Percentiles rank a stretch among this genome's conserved stretches.
Conservation (phyloP, 2,113 vertebrate genomes). For the Candoia aspera region DNA sequence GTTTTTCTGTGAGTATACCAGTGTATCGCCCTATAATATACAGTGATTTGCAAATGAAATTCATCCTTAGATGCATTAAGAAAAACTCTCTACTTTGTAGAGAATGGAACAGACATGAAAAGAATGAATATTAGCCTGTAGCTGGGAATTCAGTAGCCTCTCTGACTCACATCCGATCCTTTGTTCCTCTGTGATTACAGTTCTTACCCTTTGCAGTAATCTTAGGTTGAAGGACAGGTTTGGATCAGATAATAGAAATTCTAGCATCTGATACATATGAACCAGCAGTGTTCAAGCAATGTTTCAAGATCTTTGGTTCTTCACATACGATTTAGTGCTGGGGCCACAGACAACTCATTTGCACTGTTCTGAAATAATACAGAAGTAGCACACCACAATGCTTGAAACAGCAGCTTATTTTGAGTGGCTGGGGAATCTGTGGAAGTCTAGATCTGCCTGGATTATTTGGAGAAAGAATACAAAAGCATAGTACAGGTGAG, state of each 20-base stretch:
- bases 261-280: slow-evolving; percentile 34
- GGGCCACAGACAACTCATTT: neutral
- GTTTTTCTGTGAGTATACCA: neutral
- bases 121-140: slow-evolving; percentile 27
- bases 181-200: slow-evolving; percentile 24
- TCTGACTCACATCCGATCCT: slow-evolving; percentile 39
- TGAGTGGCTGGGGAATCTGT: neutral
- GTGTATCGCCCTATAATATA: slow-evolving; percentile 27
- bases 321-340: neutral
- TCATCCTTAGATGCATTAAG: slow-evolving; percentile 36
- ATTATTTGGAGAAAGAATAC: slow-evolving; percentile 36
- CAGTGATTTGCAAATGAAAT: slow-evolving; percentile 42
- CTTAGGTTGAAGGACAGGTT: slow-evolving; percentile 12
- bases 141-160: slow-evolving; percentile 19
- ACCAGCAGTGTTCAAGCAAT: slow-evolving; percentile 44
- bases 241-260: slow-evolving; percentile 26
- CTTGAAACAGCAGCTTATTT: slow-evolving; percentile 28
- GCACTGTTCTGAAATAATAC: slow-evolving; percentile 31
- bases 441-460: slow-evolving; percentile 22
- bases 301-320: slow-evolving; percentile 34
- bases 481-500: slow-evolving; percentile 2
- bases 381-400: slow-evolving; percentile 29
- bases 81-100: slow-evolving; percentile 26
- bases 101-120: neutral
- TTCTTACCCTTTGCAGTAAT: slow-evolving; percentile 36